Evolutionary conservation across 2,888 invertebrate species (phyloP), one percentile per base, ranked within the genome.

Genomic region (Melinaea menophilus): DNA sequence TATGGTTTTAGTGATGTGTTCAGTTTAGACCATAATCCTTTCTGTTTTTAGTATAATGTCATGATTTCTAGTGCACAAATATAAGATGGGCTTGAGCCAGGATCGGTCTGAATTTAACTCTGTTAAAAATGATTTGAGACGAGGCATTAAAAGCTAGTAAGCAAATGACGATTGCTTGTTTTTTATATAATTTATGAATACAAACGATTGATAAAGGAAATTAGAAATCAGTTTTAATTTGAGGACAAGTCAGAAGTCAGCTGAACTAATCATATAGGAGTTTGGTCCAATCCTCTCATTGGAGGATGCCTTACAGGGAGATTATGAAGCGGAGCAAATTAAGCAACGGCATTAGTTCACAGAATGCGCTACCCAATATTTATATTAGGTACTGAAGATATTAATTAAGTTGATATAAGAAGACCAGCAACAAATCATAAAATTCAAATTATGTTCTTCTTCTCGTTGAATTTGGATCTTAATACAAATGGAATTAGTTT

Each of bases 291-390:
- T 37, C 54, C 45, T 22, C 57, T 60, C 64, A 58, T 61, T 64
- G 60, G 47, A 22, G 11, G 47, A 47, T 22, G 33, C 37, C 13
- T 54, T 55, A 55, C 63, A 55, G 55, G 41, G 31, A 64, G 55
- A 64, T 57, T 56, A 59, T 63, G 61, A 37, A 56, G 45, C 45
- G 51, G 51, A 48, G 56, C 59, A 46, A 59, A 59, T 59, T 57
- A 59, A 63, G 56, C 31, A 11, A 55, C 56, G 48, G 45, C 45
- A 56, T 63, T 59, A 56, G 45, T 54, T 54, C 11, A 51, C 56
- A 51, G n/a, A 0, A 22, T 59, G 55, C 55, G 45, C 48, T 41
- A 59, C 12, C 11, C 48, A 31, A 31, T 59, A 58, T 58, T n/a
- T 46, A 46, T 31, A 46, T n/a, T 46, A n/a, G 22, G 22, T 22